phyloP scores from a whole-genome alignment of 2,888 invertebrate genomes.

The Tenthredo distinguenda region DNA sequence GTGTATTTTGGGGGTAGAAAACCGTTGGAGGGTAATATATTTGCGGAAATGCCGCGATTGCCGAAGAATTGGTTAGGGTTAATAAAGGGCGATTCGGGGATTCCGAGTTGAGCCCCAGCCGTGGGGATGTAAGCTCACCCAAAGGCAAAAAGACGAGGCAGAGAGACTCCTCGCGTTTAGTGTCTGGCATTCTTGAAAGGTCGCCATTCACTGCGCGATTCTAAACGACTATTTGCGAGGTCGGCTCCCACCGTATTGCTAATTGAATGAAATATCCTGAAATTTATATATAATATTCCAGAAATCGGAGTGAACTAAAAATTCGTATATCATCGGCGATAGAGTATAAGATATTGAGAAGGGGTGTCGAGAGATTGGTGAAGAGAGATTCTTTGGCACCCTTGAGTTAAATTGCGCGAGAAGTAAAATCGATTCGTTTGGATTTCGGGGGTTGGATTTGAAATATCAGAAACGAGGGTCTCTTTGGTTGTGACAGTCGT shows the following conservation, averaged over 20 bases:
- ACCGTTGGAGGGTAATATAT: background rate
- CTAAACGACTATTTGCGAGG: background rate
- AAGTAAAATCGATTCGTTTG: conserved; percentile 23
- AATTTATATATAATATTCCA: background rate
- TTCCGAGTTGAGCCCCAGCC: conserved; percentile 7
- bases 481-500: conserved; percentile 3
- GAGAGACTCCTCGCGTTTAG: background rate
- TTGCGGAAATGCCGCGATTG: background rate
- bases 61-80: conserved; percentile 12
- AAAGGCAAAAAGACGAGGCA: background rate
- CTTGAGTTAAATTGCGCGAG: conserved; percentile 11
- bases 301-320: too few relatives aligned
- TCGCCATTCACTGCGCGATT: background rate
- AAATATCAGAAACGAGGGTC: background rate
- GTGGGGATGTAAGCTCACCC: conserved; percentile 1
- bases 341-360: too few relatives aligned
- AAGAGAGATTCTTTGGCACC: background rate
- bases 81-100: conserved; percentile 26
- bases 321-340: too few relatives aligned
- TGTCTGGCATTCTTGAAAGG: conserved; percentile 29
- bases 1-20: background rate
- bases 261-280: background rate
- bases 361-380: background rate
- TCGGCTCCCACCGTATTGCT: background rate
- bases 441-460: background rate